A percentile compares a stretch with the other conserved stretches of the same genome.
phyloP scores from a whole-genome alignment of 2,113 vertebrate species.

The Gymnorhina tibicen region DNA sequence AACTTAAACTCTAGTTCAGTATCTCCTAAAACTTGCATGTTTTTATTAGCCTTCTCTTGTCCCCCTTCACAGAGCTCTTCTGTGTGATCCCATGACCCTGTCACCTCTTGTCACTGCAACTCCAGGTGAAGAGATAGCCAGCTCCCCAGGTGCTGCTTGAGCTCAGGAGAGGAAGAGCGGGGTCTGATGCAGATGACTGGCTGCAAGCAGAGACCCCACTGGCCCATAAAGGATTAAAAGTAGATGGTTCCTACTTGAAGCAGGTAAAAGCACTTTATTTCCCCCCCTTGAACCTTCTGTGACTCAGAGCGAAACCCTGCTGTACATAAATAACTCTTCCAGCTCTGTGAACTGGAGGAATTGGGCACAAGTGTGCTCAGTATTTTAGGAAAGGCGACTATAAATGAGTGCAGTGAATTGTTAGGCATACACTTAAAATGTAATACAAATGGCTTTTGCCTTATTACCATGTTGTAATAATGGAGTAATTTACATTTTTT shows the following conservation, averaged over 20 bases:
- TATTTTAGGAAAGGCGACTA: background rate
- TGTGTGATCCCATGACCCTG: background rate
- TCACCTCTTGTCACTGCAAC: background rate
- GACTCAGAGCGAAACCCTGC: background rate
- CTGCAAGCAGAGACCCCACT: background rate
- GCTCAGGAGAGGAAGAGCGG: background rate
- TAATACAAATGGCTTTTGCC: background rate
- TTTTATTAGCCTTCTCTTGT: background rate
- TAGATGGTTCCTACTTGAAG: background rate
- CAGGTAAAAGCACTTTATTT: background rate
- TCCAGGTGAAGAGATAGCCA: background rate
- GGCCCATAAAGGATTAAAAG: background rate
- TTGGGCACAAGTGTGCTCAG: background rate
- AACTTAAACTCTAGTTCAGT: background rate
- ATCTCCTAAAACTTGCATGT: background rate
- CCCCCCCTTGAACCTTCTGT: background rate
- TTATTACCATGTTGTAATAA: background rate
- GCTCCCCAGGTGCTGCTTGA: fast-evolving
- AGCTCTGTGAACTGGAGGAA: background rate
- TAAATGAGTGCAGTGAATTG: background rate
- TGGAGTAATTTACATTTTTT: background rate
- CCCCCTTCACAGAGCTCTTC: background rate
- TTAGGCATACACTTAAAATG: background rate
- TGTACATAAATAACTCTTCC: background rate
- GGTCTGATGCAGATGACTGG: background rate